These are phyloP conservation scores for Aporophyla lueneburgensis DNA, from an alignment of 2,888 invertebrate species.

Conservation along the genomic window DNA sequence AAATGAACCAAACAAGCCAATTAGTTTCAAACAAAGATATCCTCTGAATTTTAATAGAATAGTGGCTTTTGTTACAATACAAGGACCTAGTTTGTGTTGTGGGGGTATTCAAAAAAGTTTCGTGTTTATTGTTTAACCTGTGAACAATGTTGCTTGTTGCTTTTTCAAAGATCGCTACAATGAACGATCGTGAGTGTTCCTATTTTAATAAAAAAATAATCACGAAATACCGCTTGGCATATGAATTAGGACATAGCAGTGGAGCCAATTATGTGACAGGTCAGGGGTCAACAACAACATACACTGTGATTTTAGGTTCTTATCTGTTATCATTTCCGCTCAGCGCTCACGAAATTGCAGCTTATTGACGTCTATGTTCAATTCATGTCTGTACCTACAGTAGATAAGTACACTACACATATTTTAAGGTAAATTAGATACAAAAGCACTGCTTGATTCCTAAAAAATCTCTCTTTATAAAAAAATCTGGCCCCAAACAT, in stretches of 20 bases:
- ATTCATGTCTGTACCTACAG: background rate
- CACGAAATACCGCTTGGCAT: background rate
- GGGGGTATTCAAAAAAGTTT: conserved; percentile 3
- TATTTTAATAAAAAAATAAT: conserved; percentile 4
- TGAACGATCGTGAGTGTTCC: background rate
- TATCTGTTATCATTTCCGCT: background rate
- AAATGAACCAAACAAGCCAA: conserved; percentile 71
- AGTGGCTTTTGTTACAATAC: conserved; percentile 25
- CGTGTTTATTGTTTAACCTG: conserved; percentile 17
- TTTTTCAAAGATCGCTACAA: conserved; percentile 1
- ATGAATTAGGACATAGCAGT: background rate
- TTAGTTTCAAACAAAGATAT: conserved; percentile 39
- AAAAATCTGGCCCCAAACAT: background rate
- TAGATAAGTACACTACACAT: background rate
- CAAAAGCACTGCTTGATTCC: background rate
- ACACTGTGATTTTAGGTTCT: background rate
- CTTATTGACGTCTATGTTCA: background rate
- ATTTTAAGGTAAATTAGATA: no score
- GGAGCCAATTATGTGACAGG: background rate
- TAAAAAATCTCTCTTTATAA: background rate
- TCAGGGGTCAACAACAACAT: background rate
- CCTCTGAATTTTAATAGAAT: conserved; percentile 42
- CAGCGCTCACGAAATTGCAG: no score
- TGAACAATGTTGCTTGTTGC: conserved; percentile 18
- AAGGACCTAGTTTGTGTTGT: conserved; percentile 14